Percentiles rank a stretch among this genome's conserved stretches.
Evolutionary conservation across 2,888 invertebrate species (phyloP).

Genomic region (Camponotus fellah): DNA sequence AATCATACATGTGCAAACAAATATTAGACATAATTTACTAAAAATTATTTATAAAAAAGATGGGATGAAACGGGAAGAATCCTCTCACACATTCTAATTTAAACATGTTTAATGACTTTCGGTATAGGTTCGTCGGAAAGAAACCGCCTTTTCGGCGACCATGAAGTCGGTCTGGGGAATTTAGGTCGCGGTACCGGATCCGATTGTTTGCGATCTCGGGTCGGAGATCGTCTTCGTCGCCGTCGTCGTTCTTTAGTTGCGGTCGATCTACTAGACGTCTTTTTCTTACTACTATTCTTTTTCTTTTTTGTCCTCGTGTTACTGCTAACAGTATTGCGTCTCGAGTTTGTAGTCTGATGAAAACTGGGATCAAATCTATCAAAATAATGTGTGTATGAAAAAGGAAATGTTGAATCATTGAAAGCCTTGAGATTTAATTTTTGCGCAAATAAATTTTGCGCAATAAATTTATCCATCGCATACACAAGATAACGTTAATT

Average conservation of each 20-base stretch:
- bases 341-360: constrained; percentile 12
- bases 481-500: not conserved
- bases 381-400: not conserved
- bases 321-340: not conserved
- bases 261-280: constrained; percentile 23
- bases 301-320: constrained; percentile 12
- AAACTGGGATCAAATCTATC: constrained; percentile 61
- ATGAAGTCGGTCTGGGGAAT: constrained; percentile 74
- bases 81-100: not conserved
- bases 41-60: not conserved
- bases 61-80: not conserved
- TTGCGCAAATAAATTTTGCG: not conserved
- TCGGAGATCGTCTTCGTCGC: constrained; percentile 3
- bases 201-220: constrained; percentile 36
- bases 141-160: constrained; percentile 74
- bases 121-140: constrained; percentile 77
- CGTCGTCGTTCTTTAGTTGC: constrained; percentile 21
- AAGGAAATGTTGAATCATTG: not conserved
- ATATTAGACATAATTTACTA: not conserved
- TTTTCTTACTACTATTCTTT: not conserved
- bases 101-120: constrained; percentile 73
- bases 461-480: not conserved
- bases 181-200: constrained; percentile 68
- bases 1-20: not conserved
- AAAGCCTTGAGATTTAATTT: not conserved